Conservation (phyloP, 1,140 invertebrate species). For the Aphidius ervi region DNA sequence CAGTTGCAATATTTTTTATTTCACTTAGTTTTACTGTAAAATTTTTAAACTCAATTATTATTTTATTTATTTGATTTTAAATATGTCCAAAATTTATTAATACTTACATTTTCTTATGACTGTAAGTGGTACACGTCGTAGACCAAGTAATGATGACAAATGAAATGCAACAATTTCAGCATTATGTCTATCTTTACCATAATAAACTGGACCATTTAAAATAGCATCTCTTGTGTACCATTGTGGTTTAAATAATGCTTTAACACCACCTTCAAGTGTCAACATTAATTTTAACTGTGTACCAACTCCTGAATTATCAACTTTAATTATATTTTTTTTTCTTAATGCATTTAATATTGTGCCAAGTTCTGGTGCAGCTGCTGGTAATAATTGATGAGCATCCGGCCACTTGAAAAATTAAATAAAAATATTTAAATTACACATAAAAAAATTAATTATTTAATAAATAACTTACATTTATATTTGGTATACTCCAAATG, state of each 20-base stretch:
- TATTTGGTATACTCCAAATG: slow-evolving; percentile 44
- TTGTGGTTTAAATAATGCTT: slow-evolving; percentile 85
- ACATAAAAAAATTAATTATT: not conserved
- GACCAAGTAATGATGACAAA: slow-evolving; percentile 72
- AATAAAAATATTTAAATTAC: slow-evolving; percentile 15
- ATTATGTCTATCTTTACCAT: slow-evolving; percentile 85
- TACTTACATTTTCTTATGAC: slow-evolving; percentile 62
- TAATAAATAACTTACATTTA: slow-evolving; percentile 33
- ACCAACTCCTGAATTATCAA: slow-evolving; percentile 73
- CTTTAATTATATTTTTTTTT: slow-evolving; percentile 65
- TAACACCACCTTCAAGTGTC: slow-evolving; percentile 71
- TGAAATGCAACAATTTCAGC: slow-evolving; percentile 96
- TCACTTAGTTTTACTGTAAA: slow-evolving; percentile 68
- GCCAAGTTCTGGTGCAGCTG: slow-evolving; percentile 62
- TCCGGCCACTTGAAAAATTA: slow-evolving; percentile 56
- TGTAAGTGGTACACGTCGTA: slow-evolving; percentile 74
- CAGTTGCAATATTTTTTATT: slow-evolving; percentile 66
- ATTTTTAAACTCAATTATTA: slow-evolving; percentile 7
- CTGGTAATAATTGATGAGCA: slow-evolving; percentile 63
- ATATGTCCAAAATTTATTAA: not conserved
- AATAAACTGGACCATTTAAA: slow-evolving; percentile 76
- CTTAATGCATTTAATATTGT: slow-evolving; percentile 68
- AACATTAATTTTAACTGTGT: slow-evolving; percentile 88
- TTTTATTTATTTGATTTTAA: not conserved
- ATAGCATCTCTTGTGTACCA: slow-evolving; percentile 76